Evolutionary conservation across 2,888 invertebrate genomes (phyloP).

Genomic region (Flexamia atlantica): DNA sequence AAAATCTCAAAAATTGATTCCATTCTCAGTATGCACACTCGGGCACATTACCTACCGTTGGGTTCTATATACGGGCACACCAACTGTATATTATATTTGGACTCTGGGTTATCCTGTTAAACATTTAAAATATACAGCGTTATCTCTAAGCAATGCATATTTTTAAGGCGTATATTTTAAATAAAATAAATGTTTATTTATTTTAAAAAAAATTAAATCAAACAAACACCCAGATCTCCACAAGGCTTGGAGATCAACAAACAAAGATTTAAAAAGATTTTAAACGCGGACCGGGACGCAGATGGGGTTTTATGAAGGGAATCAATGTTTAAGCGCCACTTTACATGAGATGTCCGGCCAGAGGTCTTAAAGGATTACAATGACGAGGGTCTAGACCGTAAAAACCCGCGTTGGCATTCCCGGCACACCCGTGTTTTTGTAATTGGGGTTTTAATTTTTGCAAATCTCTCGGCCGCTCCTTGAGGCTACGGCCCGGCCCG

Average conservation of each 20-base stretch:
- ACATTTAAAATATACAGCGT: no score
- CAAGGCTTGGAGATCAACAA: neutral
- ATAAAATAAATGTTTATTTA: no score
- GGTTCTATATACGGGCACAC: no score
- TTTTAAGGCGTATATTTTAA: no score
- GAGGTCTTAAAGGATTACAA: conserved; percentile 46
- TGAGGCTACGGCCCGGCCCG: conserved; percentile 14
- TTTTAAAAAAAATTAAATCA: no score
- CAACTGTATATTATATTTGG: no score
- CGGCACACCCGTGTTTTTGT: conserved; percentile 59
- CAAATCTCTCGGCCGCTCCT: conserved; percentile 30
- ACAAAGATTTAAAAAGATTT: conserved; percentile 36
- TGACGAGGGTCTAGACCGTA: conserved; percentile 52
- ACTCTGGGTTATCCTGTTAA: no score
- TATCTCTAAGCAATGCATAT: no score
- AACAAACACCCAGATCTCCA: no score
- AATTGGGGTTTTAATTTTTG: conserved; percentile 64
- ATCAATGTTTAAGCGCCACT: conserved; percentile 53
- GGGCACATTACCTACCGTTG: no score
- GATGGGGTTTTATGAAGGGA: conserved; percentile 16
- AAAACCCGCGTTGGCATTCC: conserved; percentile 56
- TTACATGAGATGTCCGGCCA: conserved; percentile 43
- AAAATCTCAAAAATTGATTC: no score
- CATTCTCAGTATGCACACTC: no score
- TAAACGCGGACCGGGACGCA: neutral